Evolutionary conservation across 2,888 invertebrate genomes (phyloP).

Genomic region (Lysandra bellargus): DNA sequence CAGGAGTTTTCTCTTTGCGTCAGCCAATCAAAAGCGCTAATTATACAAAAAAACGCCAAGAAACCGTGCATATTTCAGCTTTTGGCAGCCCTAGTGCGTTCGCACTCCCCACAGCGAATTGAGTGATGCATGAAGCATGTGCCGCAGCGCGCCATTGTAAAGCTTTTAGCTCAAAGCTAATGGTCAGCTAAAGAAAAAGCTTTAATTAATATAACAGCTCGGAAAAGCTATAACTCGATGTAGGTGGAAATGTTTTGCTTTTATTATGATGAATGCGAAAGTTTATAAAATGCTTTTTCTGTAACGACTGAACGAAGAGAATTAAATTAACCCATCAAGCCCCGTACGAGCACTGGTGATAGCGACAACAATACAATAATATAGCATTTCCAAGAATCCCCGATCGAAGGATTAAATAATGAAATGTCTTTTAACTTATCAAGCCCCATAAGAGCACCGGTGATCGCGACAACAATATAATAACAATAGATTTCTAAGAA

Average conservation of each 20-base stretch:
- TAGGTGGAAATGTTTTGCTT: neutral
- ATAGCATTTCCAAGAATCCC: too few relatives aligned
- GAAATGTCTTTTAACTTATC: too few relatives aligned
- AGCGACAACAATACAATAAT: too few relatives aligned
- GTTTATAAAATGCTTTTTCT: neutral
- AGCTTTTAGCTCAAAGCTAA: slow-evolving; percentile 19
- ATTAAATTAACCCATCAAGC: too few relatives aligned
- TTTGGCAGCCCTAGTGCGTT: slow-evolving; percentile 13
- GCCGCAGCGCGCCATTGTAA: slow-evolving; percentile 20
- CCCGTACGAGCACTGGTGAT: too few relatives aligned
- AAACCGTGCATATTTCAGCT: neutral
- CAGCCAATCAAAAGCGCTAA: neutral
- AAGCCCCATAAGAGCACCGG: too few relatives aligned
- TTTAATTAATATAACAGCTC: neutral
- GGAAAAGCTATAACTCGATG: neutral
- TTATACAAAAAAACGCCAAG: neutral
- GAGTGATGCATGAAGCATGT: slow-evolving; percentile 36
- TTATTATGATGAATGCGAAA: neutral
- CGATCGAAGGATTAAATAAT: too few relatives aligned
- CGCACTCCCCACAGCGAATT: slow-evolving; percentile 26
- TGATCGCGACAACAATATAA: too few relatives aligned
- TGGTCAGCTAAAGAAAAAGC: slow-evolving; percentile 21
- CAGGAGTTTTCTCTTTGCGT: too few relatives aligned
- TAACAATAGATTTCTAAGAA: too few relatives aligned
- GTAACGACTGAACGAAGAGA: neutral